These are phyloP conservation scores for Thecocarcelia acutangulata DNA, from an alignment of 2,888 invertebrate species.

Conservation along the genomic window DNA sequence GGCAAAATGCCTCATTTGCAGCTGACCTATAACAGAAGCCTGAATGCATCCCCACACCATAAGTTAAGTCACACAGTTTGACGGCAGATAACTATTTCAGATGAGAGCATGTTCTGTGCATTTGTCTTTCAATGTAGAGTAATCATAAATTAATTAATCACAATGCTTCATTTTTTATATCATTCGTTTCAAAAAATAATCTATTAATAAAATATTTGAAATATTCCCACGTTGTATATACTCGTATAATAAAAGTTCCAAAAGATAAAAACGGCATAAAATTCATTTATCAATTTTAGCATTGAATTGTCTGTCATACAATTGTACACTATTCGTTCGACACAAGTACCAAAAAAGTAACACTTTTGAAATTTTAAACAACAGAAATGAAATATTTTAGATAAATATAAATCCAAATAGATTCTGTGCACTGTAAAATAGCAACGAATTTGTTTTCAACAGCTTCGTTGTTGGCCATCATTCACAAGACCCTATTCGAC, in stretches of 20 bases:
- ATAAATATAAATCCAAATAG: conserved; percentile 25
- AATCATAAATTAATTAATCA: conserved; percentile 32
- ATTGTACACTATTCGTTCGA: conserved; percentile 25
- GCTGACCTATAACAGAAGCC: too few relatives aligned
- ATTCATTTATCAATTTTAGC: conserved; percentile 64
- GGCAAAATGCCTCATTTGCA: too few relatives aligned
- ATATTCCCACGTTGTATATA: conserved; percentile 55
- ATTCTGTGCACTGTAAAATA: conserved; percentile 9
- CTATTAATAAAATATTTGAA: conserved; percentile 17
- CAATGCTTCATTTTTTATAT: neutral
- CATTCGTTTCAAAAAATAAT: conserved; percentile 10
- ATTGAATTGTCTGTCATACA: conserved; percentile 52
- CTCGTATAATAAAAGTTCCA: neutral
- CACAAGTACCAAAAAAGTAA: neutral
- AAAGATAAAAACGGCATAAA: conserved; percentile 21
- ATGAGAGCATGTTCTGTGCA: too few relatives aligned
- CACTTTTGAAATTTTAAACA: conserved; percentile 5
- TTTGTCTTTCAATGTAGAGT: too few relatives aligned
- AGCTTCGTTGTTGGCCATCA: conserved; percentile 33
- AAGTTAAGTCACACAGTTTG: too few relatives aligned
- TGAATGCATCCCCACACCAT: too few relatives aligned
- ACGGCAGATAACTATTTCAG: too few relatives aligned
- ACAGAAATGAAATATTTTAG: conserved; percentile 5
- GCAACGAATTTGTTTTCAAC: conserved; percentile 15
- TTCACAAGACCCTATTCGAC: too few relatives aligned